Conservation (phyloP, 2,113 vertebrate genomes). For the Geococcyx californianus region DNA sequence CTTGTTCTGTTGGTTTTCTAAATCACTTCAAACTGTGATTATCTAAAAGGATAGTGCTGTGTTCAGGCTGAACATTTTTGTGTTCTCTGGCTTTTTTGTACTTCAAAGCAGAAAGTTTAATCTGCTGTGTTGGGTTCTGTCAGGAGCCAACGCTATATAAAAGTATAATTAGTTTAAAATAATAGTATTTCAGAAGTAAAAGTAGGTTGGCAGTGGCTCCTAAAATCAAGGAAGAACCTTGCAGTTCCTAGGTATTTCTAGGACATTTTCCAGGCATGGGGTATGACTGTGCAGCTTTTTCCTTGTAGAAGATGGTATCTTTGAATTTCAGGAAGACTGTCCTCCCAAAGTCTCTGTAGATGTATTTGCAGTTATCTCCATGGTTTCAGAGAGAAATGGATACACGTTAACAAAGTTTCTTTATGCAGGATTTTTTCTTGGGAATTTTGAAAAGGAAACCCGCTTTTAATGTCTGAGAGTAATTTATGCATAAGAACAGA, state of each 20-base stretch:
- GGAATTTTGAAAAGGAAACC: not conserved
- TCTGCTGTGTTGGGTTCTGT: not conserved
- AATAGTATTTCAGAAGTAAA: not conserved
- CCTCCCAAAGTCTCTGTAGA: not conserved
- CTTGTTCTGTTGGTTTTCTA: not conserved
- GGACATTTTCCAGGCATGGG: not conserved
- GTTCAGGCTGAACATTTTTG: not conserved
- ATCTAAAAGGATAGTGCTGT: not conserved
- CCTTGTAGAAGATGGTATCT: not conserved
- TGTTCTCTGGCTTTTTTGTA: not conserved
- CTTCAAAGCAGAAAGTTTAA: not conserved
- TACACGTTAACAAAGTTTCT: not conserved
- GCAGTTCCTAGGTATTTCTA: not conserved
- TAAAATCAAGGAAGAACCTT: not conserved
- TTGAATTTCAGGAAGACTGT: not conserved
- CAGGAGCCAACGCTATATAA: not conserved
- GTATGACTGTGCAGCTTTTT: accelerated
- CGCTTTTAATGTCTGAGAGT: not conserved
- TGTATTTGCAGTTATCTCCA: not conserved
- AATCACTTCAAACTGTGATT: not conserved
- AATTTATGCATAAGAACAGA: not conserved
- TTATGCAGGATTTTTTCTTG: not conserved
- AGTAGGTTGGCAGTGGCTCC: not conserved
- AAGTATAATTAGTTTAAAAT: not conserved
- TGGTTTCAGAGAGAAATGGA: not conserved